Base-by-base conservation (phyloP, 2,888 invertebrate species). In the Polyommatus iphigenia region DNA sequence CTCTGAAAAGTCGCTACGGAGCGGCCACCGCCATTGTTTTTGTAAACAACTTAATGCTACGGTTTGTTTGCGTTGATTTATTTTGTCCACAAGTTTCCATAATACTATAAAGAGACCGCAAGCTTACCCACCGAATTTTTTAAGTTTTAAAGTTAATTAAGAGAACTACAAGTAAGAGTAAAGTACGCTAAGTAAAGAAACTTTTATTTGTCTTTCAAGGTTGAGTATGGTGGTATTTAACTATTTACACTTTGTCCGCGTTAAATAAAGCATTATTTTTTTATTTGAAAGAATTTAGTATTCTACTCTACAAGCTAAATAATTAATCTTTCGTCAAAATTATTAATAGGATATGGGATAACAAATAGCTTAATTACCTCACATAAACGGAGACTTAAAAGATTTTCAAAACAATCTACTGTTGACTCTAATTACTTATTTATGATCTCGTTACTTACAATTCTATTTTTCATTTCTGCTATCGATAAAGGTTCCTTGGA, bases 21-120 rank as follows among this genome's bases (percentile, higher is more conserved):
- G 73, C 15, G 54, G 75, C 29, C 29, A 24, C 75, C 50, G 54
- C 46, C 18, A 73, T 73, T 73, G 73, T 75, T 54, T 20, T 75
- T 50, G 50, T 75, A 54, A 46, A 75, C 41, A 46, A 41, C 73
- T 46, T 46, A 46, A 2, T 46, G 20, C 20, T 6, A 24, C 46
- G 20, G 73, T 20, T 41, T 41, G 73, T 46, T 10, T 15, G 13
- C 46, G 73, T 24, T 46, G 73, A 24, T 41, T 73, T 72, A n/a
- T 20, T n/a, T 72, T 67, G 29, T 67, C 29, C 13, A 29, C 67
- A 67, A 67, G 67, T 67, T 67, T 32, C 6, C 67, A 67, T 32
- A 67, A 67, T 67, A 32, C 67, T 18, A 18, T 32, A 67, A 67
- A 67, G 67, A 67, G 29, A 67, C 67, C 67, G 24, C 67, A 67